Evolutionary conservation across 2,888 invertebrate species (phyloP), one percentile per base, ranked within the genome.

Genomic region (Nebria salina): DNA sequence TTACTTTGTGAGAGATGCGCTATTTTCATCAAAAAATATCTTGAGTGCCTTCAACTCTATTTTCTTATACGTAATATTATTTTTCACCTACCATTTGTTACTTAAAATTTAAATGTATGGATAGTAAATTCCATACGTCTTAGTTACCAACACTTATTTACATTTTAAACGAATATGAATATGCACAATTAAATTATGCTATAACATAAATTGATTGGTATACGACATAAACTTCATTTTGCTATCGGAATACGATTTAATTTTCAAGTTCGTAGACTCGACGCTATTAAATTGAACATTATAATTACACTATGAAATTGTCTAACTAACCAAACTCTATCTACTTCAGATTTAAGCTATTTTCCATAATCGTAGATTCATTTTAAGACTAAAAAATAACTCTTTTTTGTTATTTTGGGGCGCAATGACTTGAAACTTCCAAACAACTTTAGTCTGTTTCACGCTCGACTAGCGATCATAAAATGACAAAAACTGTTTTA

Each of bases 401-500:
- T 54, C 54, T 54, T 54, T 54, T 54, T 54, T 8, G 54, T 13
- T 8, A 11, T 5, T 54, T 54, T 54, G 54, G 54, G 54, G 54
- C 7, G 54, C 54, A 75, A 80, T 80, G 80, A 80, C 75, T 75
- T 75, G 80, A 80, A 80, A 80, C 80, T 80, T 80, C 80, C 70
- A 34, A 70, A 70, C 75, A 80, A 80, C 25, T 80, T 80, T 75
- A 75, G 80, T 80, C 68, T 75, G 75, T 80, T 80, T 80, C 80
- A 75, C 80, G 80, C 80, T 75, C 75, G 80, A 80, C 75, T 80
- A 75, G 80, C 75, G 75, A 75, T 80, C 80, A 80, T 80, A 80
- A 80, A 80, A 70, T 80, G 80, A 80, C 80, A 80, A 80, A 80
- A 80, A 80, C 70, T 80, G 80, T 80, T 80, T 80, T 75, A 80